phyloP scores from a whole-genome alignment of 2,797 vertebrate genomes.

The Thaleichthys pacificus region DNA sequence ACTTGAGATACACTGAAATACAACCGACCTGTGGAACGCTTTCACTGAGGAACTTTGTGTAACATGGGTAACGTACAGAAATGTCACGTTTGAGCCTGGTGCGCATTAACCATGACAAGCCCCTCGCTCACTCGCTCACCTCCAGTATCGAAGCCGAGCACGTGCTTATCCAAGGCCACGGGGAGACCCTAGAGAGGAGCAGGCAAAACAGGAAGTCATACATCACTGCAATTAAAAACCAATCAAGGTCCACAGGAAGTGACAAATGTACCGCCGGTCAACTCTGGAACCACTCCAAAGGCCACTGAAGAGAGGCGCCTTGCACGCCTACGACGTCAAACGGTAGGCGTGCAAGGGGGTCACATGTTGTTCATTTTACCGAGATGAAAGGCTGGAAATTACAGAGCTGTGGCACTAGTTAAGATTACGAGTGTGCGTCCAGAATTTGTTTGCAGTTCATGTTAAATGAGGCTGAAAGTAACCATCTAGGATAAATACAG shows the following conservation, averaged over 20 bases:
- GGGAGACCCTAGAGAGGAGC: slow-evolving; percentile 83
- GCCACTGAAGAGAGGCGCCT: no score
- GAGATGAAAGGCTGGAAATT: background rate
- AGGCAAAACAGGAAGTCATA: background rate
- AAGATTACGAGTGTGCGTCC: no score
- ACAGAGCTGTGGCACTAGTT: no score
- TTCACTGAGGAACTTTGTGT: background rate
- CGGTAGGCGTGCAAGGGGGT: background rate
- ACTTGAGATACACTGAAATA: no score
- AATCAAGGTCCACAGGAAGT: slow-evolving; percentile 1
- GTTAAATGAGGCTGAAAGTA: no score
- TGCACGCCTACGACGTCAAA: no score
- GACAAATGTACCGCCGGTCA: background rate
- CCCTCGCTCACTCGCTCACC: slow-evolving; percentile 79
- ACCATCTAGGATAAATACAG: background rate
- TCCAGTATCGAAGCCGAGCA: slow-evolving; percentile 96
- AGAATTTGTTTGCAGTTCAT: no score
- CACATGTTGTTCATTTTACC: background rate
- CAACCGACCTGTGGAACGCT: background rate
- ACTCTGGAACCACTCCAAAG: background rate
- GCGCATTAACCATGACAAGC: background rate
- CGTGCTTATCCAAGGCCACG: slow-evolving; percentile 91
- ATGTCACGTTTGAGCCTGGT: background rate
- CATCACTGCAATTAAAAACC: slow-evolving; percentile 1
- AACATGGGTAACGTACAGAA: background rate